These are phyloP conservation scores for Polyergus mexicanus DNA, from an alignment of 1,140 invertebrate genomes.

Conservation along the genomic window DNA sequence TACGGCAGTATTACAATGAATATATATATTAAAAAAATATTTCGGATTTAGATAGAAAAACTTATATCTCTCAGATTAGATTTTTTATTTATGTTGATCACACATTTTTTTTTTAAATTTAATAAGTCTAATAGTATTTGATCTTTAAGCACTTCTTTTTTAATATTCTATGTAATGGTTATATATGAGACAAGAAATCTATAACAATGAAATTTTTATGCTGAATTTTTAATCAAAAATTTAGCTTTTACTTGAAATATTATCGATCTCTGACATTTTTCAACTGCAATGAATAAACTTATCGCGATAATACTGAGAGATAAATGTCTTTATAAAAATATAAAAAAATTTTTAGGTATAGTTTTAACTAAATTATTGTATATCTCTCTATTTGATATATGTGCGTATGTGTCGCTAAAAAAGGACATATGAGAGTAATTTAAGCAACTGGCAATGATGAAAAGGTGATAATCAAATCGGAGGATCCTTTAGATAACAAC, in stretches of 20 bases:
- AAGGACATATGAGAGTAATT: slow-evolving; percentile 24
- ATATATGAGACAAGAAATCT: neutral
- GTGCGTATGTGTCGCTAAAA: slow-evolving; percentile 15
- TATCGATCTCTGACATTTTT: slow-evolving; percentile 47
- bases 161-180: too few species aligned
- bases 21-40: neutral
- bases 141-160: too few species aligned
- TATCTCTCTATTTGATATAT: slow-evolving; percentile 9
- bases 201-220: neutral
- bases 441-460: slow-evolving; percentile 9
- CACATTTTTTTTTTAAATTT: too few species aligned
- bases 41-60: too few species aligned
- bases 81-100: too few species aligned
- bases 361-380: slow-evolving; percentile 52
- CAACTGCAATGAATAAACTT: neutral
- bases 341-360: neutral
- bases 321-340: slow-evolving; percentile 21
- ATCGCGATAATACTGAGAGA: neutral
- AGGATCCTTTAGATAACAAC: neutral
- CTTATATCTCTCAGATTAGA: too few species aligned
- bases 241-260: slow-evolving; percentile 26
- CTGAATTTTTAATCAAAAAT: neutral
- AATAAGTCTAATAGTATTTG: too few species aligned
- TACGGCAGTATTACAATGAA: slow-evolving; percentile 26
- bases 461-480: slow-evolving; percentile 21